Percentiles rank a stretch among this genome's conserved stretches.
phyloP scores from a whole-genome alignment of 1,140 invertebrate species.

The Uloborus diversus region DNA sequence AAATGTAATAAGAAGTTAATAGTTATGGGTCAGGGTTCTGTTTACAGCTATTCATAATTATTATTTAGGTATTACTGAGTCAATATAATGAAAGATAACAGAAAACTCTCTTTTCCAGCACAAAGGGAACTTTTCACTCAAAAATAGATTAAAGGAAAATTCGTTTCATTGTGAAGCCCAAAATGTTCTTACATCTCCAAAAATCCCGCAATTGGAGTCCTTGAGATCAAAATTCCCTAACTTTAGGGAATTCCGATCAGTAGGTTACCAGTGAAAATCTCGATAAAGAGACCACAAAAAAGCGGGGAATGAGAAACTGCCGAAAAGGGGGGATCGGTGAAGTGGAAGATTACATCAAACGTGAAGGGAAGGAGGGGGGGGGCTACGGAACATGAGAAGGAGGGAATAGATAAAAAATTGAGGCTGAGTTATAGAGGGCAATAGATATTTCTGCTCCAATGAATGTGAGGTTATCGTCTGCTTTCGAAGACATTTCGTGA shows the following conservation, averaged over 20 bases:
- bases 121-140: background rate
- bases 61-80: background rate
- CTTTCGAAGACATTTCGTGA: background rate
- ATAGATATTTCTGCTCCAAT: conserved; percentile 25
- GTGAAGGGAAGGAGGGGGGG: background rate
- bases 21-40: too few relatives aligned
- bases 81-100: conserved; percentile 6
- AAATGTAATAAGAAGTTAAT: too few relatives aligned
- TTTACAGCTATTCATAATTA: too few relatives aligned
- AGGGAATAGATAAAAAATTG: conserved; percentile 24
- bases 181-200: background rate
- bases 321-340: background rate
- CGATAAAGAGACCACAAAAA: background rate
- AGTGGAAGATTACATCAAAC: conserved; percentile 13
- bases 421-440: background rate
- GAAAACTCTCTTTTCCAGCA: background rate
- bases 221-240: too few relatives aligned
- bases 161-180: background rate
- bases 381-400: conserved; percentile 22
- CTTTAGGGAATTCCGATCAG: background rate
- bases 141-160: background rate
- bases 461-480: conserved; percentile 23
- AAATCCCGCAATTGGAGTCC: background rate
- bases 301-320: background rate
- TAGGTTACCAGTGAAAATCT: conserved; percentile 35